Evolutionary conservation across 2,797 vertebrate species (phyloP).

Genomic region (Balearica regulorum): DNA sequence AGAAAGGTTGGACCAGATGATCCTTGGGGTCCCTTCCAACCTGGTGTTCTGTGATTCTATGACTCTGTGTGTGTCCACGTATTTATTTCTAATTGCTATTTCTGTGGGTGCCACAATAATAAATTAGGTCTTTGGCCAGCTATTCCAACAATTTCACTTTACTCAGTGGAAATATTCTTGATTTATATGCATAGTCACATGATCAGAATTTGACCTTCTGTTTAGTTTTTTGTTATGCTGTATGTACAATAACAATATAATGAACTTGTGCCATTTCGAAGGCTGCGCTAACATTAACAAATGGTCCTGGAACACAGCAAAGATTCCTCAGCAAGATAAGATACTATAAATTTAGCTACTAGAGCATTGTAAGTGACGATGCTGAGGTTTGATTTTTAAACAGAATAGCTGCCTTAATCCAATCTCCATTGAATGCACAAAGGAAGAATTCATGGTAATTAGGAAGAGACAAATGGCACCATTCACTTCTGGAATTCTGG

Average conservation of each 20-base stretch:
- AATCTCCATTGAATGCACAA: conserved; percentile 13
- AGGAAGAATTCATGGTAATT: conserved; percentile 47
- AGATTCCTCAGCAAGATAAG: conserved; percentile 57
- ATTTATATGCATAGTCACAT: conserved; percentile 50
- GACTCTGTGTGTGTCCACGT: not conserved
- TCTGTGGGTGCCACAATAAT: not conserved
- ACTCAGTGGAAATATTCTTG: conserved; percentile 36
- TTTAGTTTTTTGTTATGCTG: conserved; percentile 26
- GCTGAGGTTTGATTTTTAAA: conserved; percentile 44
- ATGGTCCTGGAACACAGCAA: conserved; percentile 38
- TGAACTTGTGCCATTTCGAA: conserved; percentile 38
- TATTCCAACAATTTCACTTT: conserved; percentile 31
- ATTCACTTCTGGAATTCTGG: conserved; percentile 37
- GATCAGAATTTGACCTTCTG: conserved; percentile 46
- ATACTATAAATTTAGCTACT: conserved; percentile 46
- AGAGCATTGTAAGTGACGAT: not conserved
- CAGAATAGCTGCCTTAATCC: conserved; percentile 43
- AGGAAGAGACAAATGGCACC: conserved; percentile 40
- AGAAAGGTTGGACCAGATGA: too few relatives aligned
- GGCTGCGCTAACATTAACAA: conserved; percentile 7
- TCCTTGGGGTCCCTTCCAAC: too few relatives aligned
- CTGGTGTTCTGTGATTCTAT: too few relatives aligned
- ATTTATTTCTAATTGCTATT: not conserved
- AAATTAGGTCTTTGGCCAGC: conserved; percentile 5
- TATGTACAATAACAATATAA: conserved; percentile 47